Evolutionary conservation across 53 echinoderm and acorn worm genomes (phyloP).

Genomic region (Arbacia lixula): DNA sequence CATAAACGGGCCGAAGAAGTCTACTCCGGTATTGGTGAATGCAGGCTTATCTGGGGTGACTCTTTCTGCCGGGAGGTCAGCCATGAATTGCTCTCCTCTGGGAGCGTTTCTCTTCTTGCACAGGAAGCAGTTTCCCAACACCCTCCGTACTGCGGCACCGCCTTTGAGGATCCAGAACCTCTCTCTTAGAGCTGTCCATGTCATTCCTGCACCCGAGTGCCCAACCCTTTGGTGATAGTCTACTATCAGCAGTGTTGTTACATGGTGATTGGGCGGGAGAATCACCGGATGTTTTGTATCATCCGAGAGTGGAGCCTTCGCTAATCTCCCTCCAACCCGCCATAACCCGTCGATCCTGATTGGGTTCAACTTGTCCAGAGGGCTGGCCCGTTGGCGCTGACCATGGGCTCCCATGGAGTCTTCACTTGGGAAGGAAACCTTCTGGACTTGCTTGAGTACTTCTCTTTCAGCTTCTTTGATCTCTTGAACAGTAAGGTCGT

Average conservation of each 20-base stretch:
- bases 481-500: constrained; percentile 36
- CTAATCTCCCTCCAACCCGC: constrained; percentile 62
- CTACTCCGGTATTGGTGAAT: constrained; percentile 59
- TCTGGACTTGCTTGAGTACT: constrained; percentile 57
- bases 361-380: constrained; percentile 55
- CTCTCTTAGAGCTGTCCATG: constrained; percentile 57
- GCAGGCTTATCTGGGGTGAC: constrained; percentile 73
- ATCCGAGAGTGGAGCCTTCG: constrained; percentile 44
- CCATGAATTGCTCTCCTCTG: constrained; percentile 63
- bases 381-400: background rate
- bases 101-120: constrained; percentile 60
- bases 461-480: constrained; percentile 35
- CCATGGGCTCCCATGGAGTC: background rate
- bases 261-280: constrained; percentile 63
- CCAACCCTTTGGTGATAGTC: constrained; percentile 62
- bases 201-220: constrained; percentile 70
- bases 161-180: constrained; percentile 63
- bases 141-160: constrained; percentile 52
- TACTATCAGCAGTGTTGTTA: constrained; percentile 56
- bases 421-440: constrained; percentile 6
- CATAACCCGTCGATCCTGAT: constrained; percentile 50
- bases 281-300: constrained; percentile 64
- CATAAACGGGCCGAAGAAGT: constrained; percentile 67
- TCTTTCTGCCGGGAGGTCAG: constrained; percentile 54
- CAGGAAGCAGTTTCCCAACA: constrained; percentile 65